These are phyloP conservation scores for Argyresthia goedartella DNA, from an alignment of 2,888 invertebrate genomes.

Conservation along the genomic window DNA sequence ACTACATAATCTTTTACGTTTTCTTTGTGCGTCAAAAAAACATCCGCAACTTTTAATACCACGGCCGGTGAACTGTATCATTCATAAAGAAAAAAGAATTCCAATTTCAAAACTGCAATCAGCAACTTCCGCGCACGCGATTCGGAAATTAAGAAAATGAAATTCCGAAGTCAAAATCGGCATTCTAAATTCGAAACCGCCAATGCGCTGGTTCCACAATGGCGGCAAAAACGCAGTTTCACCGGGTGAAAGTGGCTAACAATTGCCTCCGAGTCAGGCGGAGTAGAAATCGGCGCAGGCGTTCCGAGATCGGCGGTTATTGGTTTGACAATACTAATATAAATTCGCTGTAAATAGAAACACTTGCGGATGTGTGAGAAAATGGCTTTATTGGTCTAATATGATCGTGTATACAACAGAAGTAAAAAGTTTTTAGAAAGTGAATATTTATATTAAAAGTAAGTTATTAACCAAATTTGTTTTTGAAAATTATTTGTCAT, in stretches of 20 bases:
- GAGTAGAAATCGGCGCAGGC: slow-evolving; percentile 21
- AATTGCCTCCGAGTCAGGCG: slow-evolving; percentile 23
- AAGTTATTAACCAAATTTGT: too few relatives aligned
- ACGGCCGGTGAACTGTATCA: too few relatives aligned
- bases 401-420: too few relatives aligned
- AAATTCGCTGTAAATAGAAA: not conserved
- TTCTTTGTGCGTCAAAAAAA: too few relatives aligned
- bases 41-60: too few relatives aligned
- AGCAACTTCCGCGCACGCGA: too few relatives aligned
- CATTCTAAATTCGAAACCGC: slow-evolving; percentile 18
- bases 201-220: slow-evolving; percentile 29
- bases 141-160: not conserved
- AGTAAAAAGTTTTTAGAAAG: too few relatives aligned
- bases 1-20: too few relatives aligned
- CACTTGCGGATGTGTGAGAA: too few relatives aligned
- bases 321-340: not conserved
- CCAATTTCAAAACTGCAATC: not conserved
- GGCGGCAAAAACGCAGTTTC: slow-evolving; percentile 61
- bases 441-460: too few relatives aligned
- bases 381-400: too few relatives aligned
- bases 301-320: not conserved
- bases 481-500: too few relatives aligned
- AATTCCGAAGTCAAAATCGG: slow-evolving; percentile 15
- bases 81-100: not conserved
- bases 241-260: slow-evolving; percentile 63